Conservation (phyloP, 2,797 vertebrate species). For the Lacerta agilis region DNA sequence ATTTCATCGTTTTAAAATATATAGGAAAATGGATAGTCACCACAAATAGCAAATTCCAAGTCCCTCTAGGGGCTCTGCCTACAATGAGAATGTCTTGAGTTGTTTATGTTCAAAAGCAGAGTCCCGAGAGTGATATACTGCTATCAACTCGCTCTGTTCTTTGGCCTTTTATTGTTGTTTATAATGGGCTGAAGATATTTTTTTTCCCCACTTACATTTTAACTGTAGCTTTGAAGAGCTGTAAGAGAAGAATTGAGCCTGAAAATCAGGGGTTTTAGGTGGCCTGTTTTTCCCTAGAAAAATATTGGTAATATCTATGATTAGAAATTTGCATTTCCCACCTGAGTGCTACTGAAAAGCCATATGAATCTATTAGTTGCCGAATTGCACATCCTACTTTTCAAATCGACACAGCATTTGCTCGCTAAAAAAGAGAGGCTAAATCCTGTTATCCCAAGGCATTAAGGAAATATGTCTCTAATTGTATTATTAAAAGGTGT, state of each 20-base stretch:
- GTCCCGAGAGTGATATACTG: conserved; percentile 63
- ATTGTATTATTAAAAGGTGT: conserved; percentile 41
- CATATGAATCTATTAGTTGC: neutral
- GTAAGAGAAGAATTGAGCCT: conserved; percentile 54
- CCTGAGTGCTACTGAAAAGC: conserved; percentile 7
- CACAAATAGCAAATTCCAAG: conserved; percentile 64
- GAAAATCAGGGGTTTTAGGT: conserved; percentile 54
- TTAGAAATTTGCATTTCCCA: conserved; percentile 41
- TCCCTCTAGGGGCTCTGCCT: conserved; percentile 61
- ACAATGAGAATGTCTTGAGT: conserved; percentile 63
- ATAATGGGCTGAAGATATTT: conserved; percentile 65
- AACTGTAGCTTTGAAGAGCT: conserved; percentile 55
- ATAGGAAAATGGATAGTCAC: conserved; percentile 65
- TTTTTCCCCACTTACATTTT: conserved; percentile 18
- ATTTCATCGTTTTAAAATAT: conserved; percentile 70
- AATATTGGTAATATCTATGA: conserved; percentile 28
- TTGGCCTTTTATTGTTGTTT: conserved; percentile 69
- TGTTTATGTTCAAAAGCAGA: conserved; percentile 71
- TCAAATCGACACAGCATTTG: neutral
- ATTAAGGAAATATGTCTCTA: conserved; percentile 9
- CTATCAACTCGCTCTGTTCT: conserved; percentile 64
- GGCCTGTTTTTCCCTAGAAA: conserved; percentile 49
- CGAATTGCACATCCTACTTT: conserved; percentile 26
- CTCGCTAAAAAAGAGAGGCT: conserved; percentile 26
- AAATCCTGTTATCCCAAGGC: conserved; percentile 14